Conservation (phyloP, 2,888 invertebrate genomes). For the Hirtodrosophila alboralis region DNA sequence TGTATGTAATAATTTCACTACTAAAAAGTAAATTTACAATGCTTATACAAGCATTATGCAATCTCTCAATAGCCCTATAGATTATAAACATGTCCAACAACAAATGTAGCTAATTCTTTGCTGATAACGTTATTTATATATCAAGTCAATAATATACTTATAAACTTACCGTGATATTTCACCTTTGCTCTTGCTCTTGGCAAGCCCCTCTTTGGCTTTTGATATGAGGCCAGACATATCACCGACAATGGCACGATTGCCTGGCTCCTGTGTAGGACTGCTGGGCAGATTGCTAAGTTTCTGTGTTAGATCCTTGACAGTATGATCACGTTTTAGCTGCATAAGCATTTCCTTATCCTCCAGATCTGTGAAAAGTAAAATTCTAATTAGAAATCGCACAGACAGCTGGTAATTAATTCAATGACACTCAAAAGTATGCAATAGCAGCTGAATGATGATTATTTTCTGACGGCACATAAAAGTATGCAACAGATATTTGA, state of each 20-base stretch:
- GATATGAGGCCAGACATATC: conserved; percentile 96
- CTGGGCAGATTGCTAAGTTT: conserved; percentile 89
- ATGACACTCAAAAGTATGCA: conserved; percentile 42
- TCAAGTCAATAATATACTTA: too few species aligned
- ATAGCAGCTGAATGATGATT: conserved; percentile 19
- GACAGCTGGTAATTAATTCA: background rate
- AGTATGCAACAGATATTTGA: conserved; percentile 53
- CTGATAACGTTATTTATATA: conserved; percentile 26
- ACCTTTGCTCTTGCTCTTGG: conserved; percentile 93
- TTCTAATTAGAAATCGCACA: background rate
- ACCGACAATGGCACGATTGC: conserved; percentile 87
- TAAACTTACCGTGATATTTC: conserved; percentile 84
- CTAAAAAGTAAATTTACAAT: too few species aligned
- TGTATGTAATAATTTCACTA: too few species aligned
- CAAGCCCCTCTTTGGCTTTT: conserved; percentile 96
- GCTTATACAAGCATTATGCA: too few species aligned
- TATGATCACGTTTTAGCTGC: conserved; percentile 91
- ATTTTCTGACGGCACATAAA: conserved; percentile 34
- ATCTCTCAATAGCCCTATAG: too few species aligned
- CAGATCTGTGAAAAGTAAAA: conserved; percentile 83
- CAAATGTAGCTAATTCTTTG: too few species aligned
- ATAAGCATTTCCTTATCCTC: conserved; percentile 87
- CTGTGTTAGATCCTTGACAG: conserved; percentile 94
- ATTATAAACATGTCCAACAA: too few species aligned
- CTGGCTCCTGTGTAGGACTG: conserved; percentile 85